Conservation (phyloP, 2,888 invertebrate genomes). For the Hemaris fuciformis region DNA sequence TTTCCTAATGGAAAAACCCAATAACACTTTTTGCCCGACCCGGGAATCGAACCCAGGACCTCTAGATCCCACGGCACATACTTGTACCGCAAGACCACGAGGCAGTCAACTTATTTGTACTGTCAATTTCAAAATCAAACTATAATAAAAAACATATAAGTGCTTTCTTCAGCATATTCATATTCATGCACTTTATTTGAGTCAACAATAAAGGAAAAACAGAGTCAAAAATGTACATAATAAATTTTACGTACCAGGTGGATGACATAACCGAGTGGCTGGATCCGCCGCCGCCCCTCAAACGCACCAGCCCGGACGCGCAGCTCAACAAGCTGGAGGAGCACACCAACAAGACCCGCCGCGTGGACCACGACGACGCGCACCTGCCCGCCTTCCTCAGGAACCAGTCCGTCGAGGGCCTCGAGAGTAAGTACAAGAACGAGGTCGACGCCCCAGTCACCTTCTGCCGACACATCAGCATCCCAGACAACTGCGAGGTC, state of each 20-base stretch:
- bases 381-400: slow-evolving; percentile 64
- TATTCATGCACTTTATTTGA: too few relatives aligned
- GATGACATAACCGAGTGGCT: slow-evolving; percentile 74
- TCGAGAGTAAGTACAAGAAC: slow-evolving; percentile 53
- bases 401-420: slow-evolving; percentile 72
- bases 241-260: slow-evolving; percentile 48
- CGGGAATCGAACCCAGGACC: too few relatives aligned
- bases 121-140: too few relatives aligned
- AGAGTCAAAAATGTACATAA: too few relatives aligned
- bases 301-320: slow-evolving; percentile 53
- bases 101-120: too few relatives aligned
- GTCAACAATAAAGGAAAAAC: too few relatives aligned
- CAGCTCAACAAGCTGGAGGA: slow-evolving; percentile 45
- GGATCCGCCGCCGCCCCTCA: slow-evolving; percentile 60
- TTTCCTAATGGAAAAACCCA: too few relatives aligned
- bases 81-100: too few relatives aligned
- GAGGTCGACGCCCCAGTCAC: slow-evolving; percentile 40
- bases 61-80: too few relatives aligned
- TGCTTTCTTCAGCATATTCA: too few relatives aligned
- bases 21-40: too few relatives aligned
- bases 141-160: too few relatives aligned
- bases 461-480: slow-evolving; percentile 60
- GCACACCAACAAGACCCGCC: slow-evolving; percentile 34
- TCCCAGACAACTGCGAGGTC: slow-evolving; percentile 43
- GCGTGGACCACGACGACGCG: slow-evolving; percentile 34